Evolutionary conservation across 2,797 vertebrate genomes (phyloP).

Genomic region (Ficedula albicollis): DNA sequence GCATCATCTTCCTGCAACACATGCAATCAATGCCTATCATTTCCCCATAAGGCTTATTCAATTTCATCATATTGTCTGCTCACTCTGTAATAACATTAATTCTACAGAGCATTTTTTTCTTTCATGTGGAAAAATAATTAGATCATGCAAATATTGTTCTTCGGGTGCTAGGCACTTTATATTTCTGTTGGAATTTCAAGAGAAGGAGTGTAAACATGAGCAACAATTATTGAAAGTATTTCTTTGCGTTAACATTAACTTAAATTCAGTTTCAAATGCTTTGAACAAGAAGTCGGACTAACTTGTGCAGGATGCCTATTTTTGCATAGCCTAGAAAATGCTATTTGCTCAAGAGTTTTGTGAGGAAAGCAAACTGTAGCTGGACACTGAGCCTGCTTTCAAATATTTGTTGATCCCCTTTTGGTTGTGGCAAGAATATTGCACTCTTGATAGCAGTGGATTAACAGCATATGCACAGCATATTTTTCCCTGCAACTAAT

Average conservation of each 20-base stretch:
- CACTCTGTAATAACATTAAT: neutral
- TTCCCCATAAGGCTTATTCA: neutral
- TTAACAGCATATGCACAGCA: constrained; percentile 11
- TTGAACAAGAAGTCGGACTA: constrained; percentile 50
- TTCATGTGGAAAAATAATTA: constrained; percentile 24
- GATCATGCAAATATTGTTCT: constrained; percentile 62
- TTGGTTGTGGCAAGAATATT: constrained; percentile 6
- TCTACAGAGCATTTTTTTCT: neutral
- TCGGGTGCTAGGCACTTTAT: constrained; percentile 32
- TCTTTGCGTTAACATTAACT: constrained; percentile 33
- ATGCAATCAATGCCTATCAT: neutral
- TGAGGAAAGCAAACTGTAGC: constrained; percentile 50
- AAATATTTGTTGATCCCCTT: constrained; percentile 49
- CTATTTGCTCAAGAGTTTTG: constrained; percentile 10
- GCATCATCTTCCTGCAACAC: neutral
- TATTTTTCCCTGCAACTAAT: neutral
- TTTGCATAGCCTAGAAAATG: constrained; percentile 23
- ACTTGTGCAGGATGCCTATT: neutral
- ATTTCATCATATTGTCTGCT: neutral
- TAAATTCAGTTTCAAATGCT: constrained; percentile 56
- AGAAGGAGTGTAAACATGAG: constrained; percentile 17
- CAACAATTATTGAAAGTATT: constrained; percentile 45
- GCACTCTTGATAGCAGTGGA: constrained; percentile 8
- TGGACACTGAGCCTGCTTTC: constrained; percentile 55
- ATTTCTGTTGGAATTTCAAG: constrained; percentile 43